Base-by-base conservation (phyloP, 2,797 vertebrate genomes). In the Pangasius larnaudii region DNA sequence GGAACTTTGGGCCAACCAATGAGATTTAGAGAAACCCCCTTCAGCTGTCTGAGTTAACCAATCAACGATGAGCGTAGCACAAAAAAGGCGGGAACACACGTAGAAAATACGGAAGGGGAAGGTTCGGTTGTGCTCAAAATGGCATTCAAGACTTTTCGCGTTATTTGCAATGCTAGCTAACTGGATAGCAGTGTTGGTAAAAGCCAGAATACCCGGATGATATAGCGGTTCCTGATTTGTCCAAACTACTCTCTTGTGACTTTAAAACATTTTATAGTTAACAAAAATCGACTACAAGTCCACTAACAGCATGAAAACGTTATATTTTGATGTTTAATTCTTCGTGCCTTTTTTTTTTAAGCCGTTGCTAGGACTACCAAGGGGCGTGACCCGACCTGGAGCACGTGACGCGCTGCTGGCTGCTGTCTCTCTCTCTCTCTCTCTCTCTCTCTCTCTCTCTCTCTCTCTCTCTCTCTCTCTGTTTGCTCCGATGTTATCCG, bases 91-190 rank as follows among this genome's bases (percentile, higher is more conserved):
- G 11, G 30, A 7, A 67, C 14, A n/a, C 33, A 51, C 24, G 10
- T 69, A 88, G 86, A 18, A 18, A 1, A 85, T 90, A 88, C 58
- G 87, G 85, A 6, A 8, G 11, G 13, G 9, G 5, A 42, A 42
- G 3, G 22, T 49, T 49, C 8, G 58, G 59, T 30, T 63, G 56
- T 16, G 22, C 1, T 39, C 1, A 30, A 78, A 53, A 53, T 2
- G 1, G 27, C 4, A 74, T 27, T 27, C 22, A 16, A 56, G 7
- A 5, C 33, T 59, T 59, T 19, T 30, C 14, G 27, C 49, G 27
- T 51, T 53, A 2, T 80, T 80, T 14, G 33, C 2, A 46, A 3
- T 46, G 58, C 11, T 42, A 80, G 78, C 42, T 75, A 27, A n/a
- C 46, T 49, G 42, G 19, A 0, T 11, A 14, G 49, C 49, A 72